Evolutionary conservation across 2,797 vertebrate species (phyloP).

Genomic region (Adelosebastes latens): DNA sequence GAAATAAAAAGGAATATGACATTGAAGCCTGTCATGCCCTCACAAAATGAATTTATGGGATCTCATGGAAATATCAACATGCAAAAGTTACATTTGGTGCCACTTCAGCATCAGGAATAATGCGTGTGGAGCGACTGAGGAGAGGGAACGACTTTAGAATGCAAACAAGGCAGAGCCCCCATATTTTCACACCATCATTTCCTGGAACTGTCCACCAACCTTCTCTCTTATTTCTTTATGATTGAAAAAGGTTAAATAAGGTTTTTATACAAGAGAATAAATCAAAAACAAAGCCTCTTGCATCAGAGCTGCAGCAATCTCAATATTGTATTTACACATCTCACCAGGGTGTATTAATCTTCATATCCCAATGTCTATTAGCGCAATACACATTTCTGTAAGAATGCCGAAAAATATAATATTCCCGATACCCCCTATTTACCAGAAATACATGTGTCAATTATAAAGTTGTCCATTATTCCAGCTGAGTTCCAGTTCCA

Average conservation of each 20-base stretch:
- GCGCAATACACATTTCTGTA: conserved; percentile 1
- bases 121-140: neutral
- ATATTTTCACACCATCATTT: conserved; percentile 9
- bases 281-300: conserved; percentile 16
- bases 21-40: neutral
- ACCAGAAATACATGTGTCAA: conserved; percentile 20
- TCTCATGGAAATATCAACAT: conserved; percentile 7
- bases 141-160: neutral
- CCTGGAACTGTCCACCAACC: neutral
- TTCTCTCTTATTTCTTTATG: conserved; percentile 11
- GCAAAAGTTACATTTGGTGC: conserved; percentile 9
- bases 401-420: neutral
- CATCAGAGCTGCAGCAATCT: conserved; percentile 31
- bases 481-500: conserved; percentile 14
- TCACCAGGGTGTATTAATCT: conserved; percentile 33
- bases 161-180: conserved; percentile 20
- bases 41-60: neutral
- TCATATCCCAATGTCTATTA: neutral
- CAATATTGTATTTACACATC: conserved; percentile 32
- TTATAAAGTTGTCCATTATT: conserved; percentile 9
- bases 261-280: neutral
- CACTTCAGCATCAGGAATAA: conserved; percentile 13
- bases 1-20: neutral
- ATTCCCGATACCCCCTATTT: conserved; percentile 6
- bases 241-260: conserved; percentile 52